Percentiles rank a stretch among this genome's conserved stretches.
Evolutionary conservation across 2,113 vertebrate genomes (phyloP).

Genomic region (Caloenas nicobarica): DNA sequence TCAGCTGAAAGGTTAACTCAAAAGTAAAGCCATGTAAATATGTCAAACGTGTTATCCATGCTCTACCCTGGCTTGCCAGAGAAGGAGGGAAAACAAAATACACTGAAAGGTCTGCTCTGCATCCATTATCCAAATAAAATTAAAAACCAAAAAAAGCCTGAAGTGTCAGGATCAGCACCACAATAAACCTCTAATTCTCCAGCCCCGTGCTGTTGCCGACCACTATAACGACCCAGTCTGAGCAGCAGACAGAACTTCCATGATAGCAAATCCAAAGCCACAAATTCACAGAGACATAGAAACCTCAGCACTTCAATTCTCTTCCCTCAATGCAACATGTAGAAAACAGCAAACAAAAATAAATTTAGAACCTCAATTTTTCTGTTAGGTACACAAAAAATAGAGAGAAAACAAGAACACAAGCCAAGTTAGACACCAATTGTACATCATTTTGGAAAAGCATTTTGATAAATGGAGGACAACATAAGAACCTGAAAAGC

Average conservation of each 20-base stretch:
- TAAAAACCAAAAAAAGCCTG: too few relatives aligned
- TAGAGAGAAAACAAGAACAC: neutral
- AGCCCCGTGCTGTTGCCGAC: neutral
- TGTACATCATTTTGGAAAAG: neutral
- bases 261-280: neutral
- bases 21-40: neutral
- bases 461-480: neutral
- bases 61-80: neutral
- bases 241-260: neutral
- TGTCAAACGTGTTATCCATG: neutral
- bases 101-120: neutral
- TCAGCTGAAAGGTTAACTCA: neutral
- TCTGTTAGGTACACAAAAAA: neutral
- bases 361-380: neutral
- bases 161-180: neutral
- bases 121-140: neutral
- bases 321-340: fast-evolving
- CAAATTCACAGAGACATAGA: neutral
- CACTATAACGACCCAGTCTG: neutral
- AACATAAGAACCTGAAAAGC: neutral
- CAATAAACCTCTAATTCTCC: neutral
- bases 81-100: neutral
- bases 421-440: neutral
- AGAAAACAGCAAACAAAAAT: neutral
- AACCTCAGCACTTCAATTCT: neutral